Evolutionary conservation across 2,888 invertebrate genomes (phyloP).

Genomic region (Polyploca ridens): DNA sequence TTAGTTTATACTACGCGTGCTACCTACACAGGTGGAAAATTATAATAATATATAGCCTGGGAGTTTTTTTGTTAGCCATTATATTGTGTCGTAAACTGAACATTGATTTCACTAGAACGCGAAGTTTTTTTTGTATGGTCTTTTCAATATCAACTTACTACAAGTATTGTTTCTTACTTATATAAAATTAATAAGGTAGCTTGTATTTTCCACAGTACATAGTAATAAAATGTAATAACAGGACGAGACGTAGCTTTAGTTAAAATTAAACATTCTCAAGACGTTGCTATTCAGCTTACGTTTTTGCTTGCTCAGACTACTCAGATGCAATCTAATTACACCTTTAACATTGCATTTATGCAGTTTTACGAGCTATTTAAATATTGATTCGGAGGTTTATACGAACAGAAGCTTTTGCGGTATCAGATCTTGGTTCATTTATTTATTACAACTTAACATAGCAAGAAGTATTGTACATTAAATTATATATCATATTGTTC

Average conservation of each 20-base stretch:
- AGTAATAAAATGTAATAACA: slow-evolving; percentile 6
- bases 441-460: no score
- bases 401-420: not conserved
- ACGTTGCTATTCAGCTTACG: not conserved
- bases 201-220: not conserved
- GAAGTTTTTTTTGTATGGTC: no score
- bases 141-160: not conserved
- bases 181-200: not conserved
- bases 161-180: not conserved
- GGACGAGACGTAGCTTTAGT: slow-evolving; percentile 3
- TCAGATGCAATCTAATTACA: slow-evolving; percentile 32
- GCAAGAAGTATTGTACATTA: no score
- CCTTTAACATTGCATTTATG: slow-evolving; percentile 17
- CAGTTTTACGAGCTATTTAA: not conserved
- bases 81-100: not conserved
- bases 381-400: not conserved
- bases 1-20: slow-evolving; percentile 1
- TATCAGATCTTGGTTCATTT: not conserved
- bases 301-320: slow-evolving; percentile 11
- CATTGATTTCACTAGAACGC: not conserved
- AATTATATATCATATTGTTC: no score
- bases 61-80: not conserved
- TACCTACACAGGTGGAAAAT: not conserved
- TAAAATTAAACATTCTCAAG: slow-evolving; percentile 13
- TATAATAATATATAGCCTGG: not conserved